Evolutionary conservation across 2,113 vertebrate species (phyloP), one percentile per base, ranked within the genome.

Genomic region (Cairina moschata): DNA sequence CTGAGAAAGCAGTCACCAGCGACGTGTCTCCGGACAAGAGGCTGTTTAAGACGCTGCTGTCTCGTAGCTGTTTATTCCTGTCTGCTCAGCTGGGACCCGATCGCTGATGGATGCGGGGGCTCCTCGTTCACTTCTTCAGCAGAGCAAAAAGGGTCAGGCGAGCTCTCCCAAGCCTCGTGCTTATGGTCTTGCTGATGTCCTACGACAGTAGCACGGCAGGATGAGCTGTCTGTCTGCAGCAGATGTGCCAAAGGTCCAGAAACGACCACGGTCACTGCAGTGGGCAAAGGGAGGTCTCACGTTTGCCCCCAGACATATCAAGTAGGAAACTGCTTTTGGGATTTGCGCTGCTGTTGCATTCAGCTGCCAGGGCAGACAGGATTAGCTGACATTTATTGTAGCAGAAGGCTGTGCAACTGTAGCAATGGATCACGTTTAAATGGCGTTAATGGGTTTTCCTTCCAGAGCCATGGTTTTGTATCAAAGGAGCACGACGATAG

Each of bases 101-200:
- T 65, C 34, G 6, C 10, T 79, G 69, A 31, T 52, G 56, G 46
- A 32, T 55, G 5, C 0, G 10, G 69, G 36, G 15, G 13, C 80
- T 92, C 22, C 15, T 75, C 34, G 5, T 81, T 86, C 2, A 1
- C 32, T 88, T 67, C 58, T 62, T 55, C 74, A 65, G 81, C 52
- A 56, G 44, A 79, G 12, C 5, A 29, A 91, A 91, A 21, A 3
- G 18, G 40, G 8, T 66, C 54, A 26, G 17, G 50, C 1, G 8
- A 56, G 54, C 17, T 89, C 28, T 85, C 44, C 22, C 32, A 48
- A 38, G 67, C 52, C 42, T 90, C 8, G 46, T 74, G 59, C 68
- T 95, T 75, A 42, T 34, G 0, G 0, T 4, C 18, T n/a, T 11
- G 1, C 65, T 74, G 63, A 7, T 55, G 26, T 55, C 29, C 65